Conservation (phyloP, 2,888 invertebrate genomes). For the Conistra vaccinii region DNA sequence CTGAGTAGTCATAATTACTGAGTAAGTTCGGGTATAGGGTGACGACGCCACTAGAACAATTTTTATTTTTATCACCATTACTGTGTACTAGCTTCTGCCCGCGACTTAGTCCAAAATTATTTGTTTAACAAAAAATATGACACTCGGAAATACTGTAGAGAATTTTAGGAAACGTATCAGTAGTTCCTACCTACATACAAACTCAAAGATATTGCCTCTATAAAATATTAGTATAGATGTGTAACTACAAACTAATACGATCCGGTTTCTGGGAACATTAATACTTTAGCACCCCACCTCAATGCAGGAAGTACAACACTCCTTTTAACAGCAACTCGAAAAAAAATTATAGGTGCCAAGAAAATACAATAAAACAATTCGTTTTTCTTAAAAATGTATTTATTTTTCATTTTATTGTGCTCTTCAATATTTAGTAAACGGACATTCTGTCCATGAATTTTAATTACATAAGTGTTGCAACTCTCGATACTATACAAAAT, state of each 20-base stretch:
- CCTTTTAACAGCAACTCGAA: neutral
- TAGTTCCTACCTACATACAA: no score
- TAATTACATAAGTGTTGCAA: conserved; percentile 83
- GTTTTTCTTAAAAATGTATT: conserved; percentile 87
- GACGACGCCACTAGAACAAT: no score
- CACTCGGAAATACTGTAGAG: no score
- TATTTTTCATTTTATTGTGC: conserved; percentile 90
- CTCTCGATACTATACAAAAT: conserved; percentile 80
- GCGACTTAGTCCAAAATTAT: no score
- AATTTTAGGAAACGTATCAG: no score
- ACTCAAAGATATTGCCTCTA: no score
- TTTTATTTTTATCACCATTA: neutral
- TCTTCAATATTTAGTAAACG: conserved; percentile 86
- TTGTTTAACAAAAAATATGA: no score
- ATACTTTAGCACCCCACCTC: neutral
- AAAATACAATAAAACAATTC: conserved; percentile 63
- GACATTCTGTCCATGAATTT: conserved; percentile 80
- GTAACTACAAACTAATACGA: neutral
- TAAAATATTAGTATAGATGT: no score
- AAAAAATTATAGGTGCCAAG: neutral
- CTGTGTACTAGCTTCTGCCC: no score
- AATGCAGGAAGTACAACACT: neutral
- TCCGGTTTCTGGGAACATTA: neutral
- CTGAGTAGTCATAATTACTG: neutral
- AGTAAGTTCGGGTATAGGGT: neutral